A percentile compares a stretch with the other conserved stretches of the same genome.
These are phyloP conservation scores for Parochlus steinenii DNA, from an alignment of 2,888 invertebrate genomes.

Conservation along the genomic window DNA sequence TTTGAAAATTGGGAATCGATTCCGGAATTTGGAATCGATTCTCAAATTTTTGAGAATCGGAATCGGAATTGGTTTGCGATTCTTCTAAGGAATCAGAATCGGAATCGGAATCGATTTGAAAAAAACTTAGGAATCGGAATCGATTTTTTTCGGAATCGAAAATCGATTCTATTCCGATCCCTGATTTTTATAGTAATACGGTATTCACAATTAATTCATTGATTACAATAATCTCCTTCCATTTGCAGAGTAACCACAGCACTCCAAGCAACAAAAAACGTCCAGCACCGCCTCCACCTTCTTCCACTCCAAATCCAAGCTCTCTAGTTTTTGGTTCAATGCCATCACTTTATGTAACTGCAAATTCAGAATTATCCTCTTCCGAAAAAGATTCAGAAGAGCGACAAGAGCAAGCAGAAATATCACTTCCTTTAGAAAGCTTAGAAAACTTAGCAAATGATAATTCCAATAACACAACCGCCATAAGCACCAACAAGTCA, in stretches of 20 bases:
- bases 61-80: no score
- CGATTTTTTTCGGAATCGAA: neutral
- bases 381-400: neutral
- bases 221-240: neutral
- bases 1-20: no score
- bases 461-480: neutral
- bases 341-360: conserved; percentile 3
- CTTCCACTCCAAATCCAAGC: conserved; percentile 22
- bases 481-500: neutral
- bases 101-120: no score
- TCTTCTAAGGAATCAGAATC: no score
- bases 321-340: conserved; percentile 12
- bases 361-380: no score
- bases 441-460: neutral
- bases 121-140: no score
- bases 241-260: conserved; percentile 17
- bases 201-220: conserved; percentile 11
- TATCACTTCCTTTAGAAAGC: neutral
- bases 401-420: neutral
- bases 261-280: conserved; percentile 42
- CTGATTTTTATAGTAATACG: conserved; percentile 11
- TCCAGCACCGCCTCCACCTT: conserved; percentile 47
- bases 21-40: no score
- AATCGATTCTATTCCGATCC: neutral
- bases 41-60: no score